phyloP scores from a whole-genome alignment of 2,113 vertebrate species.

The Ibidorhyncha struthersii region DNA sequence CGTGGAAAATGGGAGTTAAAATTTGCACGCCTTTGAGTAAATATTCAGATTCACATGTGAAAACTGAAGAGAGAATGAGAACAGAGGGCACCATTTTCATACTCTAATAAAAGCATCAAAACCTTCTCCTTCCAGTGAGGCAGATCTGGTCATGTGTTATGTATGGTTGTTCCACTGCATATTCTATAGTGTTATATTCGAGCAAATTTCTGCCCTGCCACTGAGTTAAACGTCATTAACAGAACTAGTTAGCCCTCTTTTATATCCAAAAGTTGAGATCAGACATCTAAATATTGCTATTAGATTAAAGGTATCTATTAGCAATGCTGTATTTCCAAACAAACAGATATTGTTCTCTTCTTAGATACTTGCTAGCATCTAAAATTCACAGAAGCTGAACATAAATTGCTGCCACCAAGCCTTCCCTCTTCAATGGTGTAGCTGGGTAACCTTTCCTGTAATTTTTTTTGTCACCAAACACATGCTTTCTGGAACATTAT shows the following conservation, averaged over 20 bases:
- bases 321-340: not conserved
- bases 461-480: not conserved
- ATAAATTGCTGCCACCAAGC: not conserved
- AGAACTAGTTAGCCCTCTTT: not conserved
- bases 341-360: not conserved
- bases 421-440: not conserved
- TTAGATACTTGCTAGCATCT: not conserved
- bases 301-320: not conserved
- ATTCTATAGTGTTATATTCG: not conserved
- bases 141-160: not conserved
- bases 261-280: not conserved
- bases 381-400: not conserved
- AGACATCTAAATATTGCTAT: not conserved
- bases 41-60: not conserved
- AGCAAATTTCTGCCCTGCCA: not conserved
- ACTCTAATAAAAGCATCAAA: not conserved
- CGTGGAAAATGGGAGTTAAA: not conserved
- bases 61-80: not conserved
- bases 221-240: not conserved
- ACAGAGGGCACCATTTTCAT: not conserved
- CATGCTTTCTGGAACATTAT: not conserved
- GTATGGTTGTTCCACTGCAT: accelerated
- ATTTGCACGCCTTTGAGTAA: not conserved
- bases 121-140: not conserved
- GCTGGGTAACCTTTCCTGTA: not conserved